Evolutionary conservation across 2,113 vertebrate genomes (phyloP), one percentile per base, ranked within the genome.

Genomic region (Larimichthys crocea): DNA sequence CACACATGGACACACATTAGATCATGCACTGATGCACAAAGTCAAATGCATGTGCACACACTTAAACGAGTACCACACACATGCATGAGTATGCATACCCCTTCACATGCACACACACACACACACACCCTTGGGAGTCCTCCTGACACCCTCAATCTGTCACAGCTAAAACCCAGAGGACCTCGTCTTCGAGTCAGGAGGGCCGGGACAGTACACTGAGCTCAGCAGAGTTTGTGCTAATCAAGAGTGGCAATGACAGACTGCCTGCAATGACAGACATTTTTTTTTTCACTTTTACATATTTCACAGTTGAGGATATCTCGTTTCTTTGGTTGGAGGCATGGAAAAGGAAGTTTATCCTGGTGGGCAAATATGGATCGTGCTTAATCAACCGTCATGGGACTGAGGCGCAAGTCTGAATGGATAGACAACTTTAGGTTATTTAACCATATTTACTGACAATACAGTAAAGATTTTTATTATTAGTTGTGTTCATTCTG

Each of bases 141-240:
- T 88, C 79, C 70, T 89, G 85, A 89, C 90, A 92, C 88, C 85
- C 89, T 89, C 90, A 91, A 92, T 94, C 93, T 93, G 93, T 92
- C 90, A 85, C 79, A 88, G 88, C 82, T 78, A 72, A 89, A 90
- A 86, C 88, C 90, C 90, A 87, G 57, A 88, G 91, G 92, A 89
- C 59, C 76, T 80, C 50, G 66, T 89, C 81, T 86, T 86, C 4
- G 60, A 86, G 91, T 83, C 84, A 81, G 75, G 74, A 79, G 73
- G 75, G 75, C 83, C 20, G 49, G 85, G 84, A 87, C 85, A 80
- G 74, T 87, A 74, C 79, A 88, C 49, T 78, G 85, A 91, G 76
- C 86, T 89, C 85, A 87, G 86, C 79, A 74, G 52, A 82, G 72
- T 91, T 88, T 90, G 82, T 88, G 64, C 80, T 89, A 87, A 93